Conservation (phyloP, 2,797 vertebrate genomes). For the Glossophaga mutica region DNA sequence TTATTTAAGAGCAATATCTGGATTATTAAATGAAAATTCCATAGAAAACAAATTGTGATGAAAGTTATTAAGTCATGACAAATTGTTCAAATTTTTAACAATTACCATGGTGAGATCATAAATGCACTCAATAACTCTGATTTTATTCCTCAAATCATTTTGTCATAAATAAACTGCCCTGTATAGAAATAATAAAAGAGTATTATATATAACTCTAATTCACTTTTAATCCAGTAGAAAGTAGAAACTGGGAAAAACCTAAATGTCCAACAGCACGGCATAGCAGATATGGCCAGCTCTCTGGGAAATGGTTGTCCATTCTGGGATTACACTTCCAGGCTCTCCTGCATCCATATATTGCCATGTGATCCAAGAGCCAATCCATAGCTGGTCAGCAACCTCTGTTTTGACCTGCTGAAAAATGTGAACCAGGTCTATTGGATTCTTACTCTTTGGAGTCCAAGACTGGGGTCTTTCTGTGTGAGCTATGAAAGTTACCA, state of each 20-base stretch:
- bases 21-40: neutral
- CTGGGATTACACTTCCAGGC: neutral
- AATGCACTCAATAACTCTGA: neutral
- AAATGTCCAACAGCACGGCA: neutral
- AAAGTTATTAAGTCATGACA: neutral
- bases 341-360: neutral
- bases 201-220: neutral
- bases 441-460: neutral
- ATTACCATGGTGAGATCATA: neutral
- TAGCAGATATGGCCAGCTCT: neutral
- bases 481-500: neutral
- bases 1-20: neutral
- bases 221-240: neutral
- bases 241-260: neutral
- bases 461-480: neutral
- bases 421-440: neutral
- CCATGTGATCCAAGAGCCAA: neutral
- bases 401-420: neutral
- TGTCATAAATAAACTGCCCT: neutral
- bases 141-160: neutral
- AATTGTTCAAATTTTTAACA: neutral
- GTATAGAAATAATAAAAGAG: neutral
- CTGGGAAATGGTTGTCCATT: neutral
- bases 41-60: neutral
- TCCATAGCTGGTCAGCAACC: neutral